Conservation (phyloP, 2,113 vertebrate genomes). For the Macroglossus sobrinus region DNA sequence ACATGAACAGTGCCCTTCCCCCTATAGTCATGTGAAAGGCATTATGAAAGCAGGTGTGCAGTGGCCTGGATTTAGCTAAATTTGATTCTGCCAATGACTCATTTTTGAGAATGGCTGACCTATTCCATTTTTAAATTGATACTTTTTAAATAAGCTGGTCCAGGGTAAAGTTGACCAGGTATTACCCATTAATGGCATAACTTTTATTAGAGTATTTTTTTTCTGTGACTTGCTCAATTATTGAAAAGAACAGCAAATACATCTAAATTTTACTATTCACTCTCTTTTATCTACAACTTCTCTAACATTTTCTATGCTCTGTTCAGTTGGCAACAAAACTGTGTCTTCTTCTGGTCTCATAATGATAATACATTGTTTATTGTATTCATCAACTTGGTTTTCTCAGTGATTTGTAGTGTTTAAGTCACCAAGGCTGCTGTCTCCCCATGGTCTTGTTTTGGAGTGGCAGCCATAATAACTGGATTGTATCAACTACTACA, state of each 20-base stretch:
- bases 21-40: neutral
- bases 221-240: neutral
- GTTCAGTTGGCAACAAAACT: neutral
- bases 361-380: neutral
- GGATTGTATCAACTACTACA: neutral
- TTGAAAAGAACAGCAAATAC: neutral
- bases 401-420: neutral
- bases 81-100: slow-evolving; percentile 48
- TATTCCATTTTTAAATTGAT: slow-evolving; percentile 58
- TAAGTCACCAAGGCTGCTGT: neutral
- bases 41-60: neutral
- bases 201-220: slow-evolving; percentile 16
- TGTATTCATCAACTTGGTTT: neutral
- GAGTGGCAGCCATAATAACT: neutral
- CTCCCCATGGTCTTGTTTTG: neutral
- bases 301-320: neutral
- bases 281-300: neutral
- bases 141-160: neutral
- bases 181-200: neutral
- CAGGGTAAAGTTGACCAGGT: neutral
- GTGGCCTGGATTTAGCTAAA: slow-evolving; percentile 28
- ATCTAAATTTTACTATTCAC: neutral
- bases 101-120: slow-evolving; percentile 21
- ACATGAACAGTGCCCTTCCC: neutral
- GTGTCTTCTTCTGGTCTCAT: neutral